phyloP scores from a whole-genome alignment of 2,888 invertebrate species.

The Cynaeus angustus region DNA sequence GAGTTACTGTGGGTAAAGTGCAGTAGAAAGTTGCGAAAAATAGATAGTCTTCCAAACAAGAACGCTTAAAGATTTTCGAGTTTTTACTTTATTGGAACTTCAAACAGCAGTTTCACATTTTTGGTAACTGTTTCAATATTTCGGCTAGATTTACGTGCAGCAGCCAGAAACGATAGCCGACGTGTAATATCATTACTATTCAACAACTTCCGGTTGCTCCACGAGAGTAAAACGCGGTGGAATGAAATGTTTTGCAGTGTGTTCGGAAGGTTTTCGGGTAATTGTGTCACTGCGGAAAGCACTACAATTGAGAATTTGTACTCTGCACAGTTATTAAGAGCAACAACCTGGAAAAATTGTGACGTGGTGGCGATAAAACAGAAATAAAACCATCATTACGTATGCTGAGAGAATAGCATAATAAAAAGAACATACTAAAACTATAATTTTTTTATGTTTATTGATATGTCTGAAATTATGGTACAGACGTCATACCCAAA shows the following conservation, averaged over 20 bases:
- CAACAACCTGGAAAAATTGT: slow-evolving; percentile 28
- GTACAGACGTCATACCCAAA: background rate
- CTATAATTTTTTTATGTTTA: background rate
- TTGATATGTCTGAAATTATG: background rate
- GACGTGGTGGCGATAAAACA: background rate
- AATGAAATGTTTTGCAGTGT: slow-evolving; percentile 12
- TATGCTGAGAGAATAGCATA: background rate
- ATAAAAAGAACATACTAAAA: slow-evolving; percentile 10
- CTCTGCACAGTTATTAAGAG: slow-evolving; percentile 19
- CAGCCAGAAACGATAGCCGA: background rate
- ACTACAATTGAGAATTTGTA: slow-evolving; percentile 6
- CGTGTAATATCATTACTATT: background rate
- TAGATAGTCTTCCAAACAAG: background rate
- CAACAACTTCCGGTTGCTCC: background rate
- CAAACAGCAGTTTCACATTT: no score
- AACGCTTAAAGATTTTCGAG: no score
- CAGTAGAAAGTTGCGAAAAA: background rate
- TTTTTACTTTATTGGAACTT: no score
- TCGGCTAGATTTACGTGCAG: background rate
- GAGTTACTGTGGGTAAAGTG: background rate
- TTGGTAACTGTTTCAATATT: no score
- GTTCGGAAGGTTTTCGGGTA: background rate
- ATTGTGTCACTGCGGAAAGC: slow-evolving; percentile 18
- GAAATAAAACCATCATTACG: slow-evolving; percentile 2
- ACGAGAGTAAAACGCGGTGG: background rate